Evolutionary conservation across 2,888 invertebrate species (phyloP), one percentile per base, ranked within the genome.

Genomic region (Ennomos quercinarius): DNA sequence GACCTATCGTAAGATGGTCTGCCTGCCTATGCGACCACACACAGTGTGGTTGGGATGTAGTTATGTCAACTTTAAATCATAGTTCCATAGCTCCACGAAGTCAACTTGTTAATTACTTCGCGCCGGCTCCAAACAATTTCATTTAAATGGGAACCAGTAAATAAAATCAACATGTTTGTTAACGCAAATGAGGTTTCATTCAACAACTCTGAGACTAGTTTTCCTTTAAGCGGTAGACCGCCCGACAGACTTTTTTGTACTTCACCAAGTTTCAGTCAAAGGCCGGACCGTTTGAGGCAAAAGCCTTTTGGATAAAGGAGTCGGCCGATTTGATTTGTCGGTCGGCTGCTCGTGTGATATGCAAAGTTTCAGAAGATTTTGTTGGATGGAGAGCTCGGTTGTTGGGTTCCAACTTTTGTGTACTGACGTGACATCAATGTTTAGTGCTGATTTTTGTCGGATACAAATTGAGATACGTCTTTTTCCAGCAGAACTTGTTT

Each of bases 321-420:
- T 59, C 44, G 53, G 45, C 48, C 54, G 54, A 50, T 60, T 60
- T 60, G 54, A 60, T 60, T 60, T 60, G 54, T 55, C 60, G 60
- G 54, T 55, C 46, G 50, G 60, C 51, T 60, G 60, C 11, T 10
- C 35, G 40, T 44, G 54, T 60, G 60, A 60, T 60, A 55, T 55
- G 60, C 35, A 60, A 60, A 60, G 60, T 60, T 60, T 60, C 12
- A 42, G 49, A 59, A 48, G 53, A 53, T 52, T 50, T 52, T 38
- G 55, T 13, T 9, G 55, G 41, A 49, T 43, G 12, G 48, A 17
- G 35, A 36, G 46, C 38, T 54, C 36, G 54, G 27, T 27, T 27
- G 27, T 27, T 27, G 6, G 43, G 9, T 48, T 39, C 56, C 52
- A 52, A 58, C 41, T 58, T 58, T 58, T 13, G 43, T 38, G 11